phyloP scores from a whole-genome alignment of 2,797 vertebrate genomes.

The Falco peregrinus region DNA sequence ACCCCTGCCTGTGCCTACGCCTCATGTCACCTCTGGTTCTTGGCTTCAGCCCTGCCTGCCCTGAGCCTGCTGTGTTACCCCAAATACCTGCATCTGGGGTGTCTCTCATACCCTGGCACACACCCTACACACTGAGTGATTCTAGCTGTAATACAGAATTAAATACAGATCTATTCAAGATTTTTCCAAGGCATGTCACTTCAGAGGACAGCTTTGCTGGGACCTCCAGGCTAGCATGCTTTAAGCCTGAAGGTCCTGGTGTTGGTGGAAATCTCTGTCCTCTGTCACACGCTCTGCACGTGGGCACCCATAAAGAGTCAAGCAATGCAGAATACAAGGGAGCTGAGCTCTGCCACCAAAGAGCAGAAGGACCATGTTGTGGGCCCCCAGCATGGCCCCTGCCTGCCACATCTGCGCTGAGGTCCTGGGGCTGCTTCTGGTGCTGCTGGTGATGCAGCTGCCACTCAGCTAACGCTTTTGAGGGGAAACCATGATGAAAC shows the following conservation, averaged over 20 bases:
- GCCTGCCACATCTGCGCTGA: accelerated
- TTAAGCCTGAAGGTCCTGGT: accelerated
- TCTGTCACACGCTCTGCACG: background rate
- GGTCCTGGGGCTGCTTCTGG: background rate
- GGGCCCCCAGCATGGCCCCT: background rate
- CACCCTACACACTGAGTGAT: background rate
- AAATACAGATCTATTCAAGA: background rate
- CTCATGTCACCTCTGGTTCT: background rate
- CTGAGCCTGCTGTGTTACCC: accelerated
- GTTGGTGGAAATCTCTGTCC: background rate
- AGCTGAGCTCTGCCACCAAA: background rate
- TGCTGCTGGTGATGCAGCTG: background rate
- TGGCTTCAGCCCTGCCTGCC: background rate
- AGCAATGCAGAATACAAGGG: background rate
- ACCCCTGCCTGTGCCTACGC: accelerated
- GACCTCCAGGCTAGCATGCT: background rate
- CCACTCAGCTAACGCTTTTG: background rate
- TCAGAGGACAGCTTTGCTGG: background rate
- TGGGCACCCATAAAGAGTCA: background rate
- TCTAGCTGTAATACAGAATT: background rate
- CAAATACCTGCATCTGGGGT: background rate
- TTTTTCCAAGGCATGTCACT: background rate
- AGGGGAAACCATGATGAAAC: background rate
- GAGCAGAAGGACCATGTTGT: background rate
- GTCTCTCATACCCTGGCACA: background rate